Base-by-base conservation (phyloP, 2,888 invertebrate species). In the Lasioglossum malachurum region DNA sequence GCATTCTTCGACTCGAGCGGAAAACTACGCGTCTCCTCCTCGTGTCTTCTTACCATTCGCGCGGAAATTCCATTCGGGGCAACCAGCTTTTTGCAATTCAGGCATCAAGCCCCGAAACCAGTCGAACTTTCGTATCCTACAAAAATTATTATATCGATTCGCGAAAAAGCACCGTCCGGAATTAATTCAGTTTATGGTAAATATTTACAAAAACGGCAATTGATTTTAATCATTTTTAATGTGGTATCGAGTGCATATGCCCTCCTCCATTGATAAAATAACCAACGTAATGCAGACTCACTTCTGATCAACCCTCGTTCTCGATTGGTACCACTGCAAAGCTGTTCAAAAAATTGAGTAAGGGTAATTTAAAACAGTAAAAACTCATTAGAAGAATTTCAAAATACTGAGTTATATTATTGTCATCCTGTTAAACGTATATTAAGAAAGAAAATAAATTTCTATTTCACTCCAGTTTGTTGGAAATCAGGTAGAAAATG, bases 1-100 rank as follows among this genome's bases (percentile, higher is more conserved):
- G 80, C 84, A 76, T 89, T 88, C 90, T 86, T 90, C 88, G 85
- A 75, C 82, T 87, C 81, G 46, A 69, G 4, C 44, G 16, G 81
- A 82, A 53, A 19, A 64, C 31, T 16, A 64, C 31, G 16, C 64
- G 31, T 64, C 27, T 60, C n/a, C n/a, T 4, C 10, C 2, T 27
- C 49, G 35, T 35, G 1, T 12, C 27, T 5, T 23, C 19, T 10
- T 5, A 10, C 16, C 12, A 16, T 53, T 10, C 8, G 2, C 31
- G 19, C 14, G 19, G 31, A 67, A 67, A 67, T 31, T 19, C 19
- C 35, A 35, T 67, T 31, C 2, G 67, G 31, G 19, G 16, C 14
- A 8, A 31, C 60, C 14, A 16, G 16, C 27, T 2, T 64, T 16
- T 31, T 7, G 16, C 64, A 7, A 16, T 53, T 53, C 10, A n/a